Evolutionary conservation across 2,113 vertebrate species (phyloP).

Genomic region (Thomomys bottae): DNA sequence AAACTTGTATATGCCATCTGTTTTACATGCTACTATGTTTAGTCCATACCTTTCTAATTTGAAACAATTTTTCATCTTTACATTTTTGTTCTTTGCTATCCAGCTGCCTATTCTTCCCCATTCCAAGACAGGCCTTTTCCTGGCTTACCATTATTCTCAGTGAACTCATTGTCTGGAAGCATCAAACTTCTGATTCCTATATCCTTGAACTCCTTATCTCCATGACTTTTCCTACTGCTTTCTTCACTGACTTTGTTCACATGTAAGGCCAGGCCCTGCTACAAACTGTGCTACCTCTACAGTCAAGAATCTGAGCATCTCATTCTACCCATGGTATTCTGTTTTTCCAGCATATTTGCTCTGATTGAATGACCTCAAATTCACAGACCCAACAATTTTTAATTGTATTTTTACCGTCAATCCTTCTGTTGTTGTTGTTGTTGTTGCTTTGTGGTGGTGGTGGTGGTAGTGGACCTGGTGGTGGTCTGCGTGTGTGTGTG

Average conservation of each 20-base stretch:
- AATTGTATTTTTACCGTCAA: neutral
- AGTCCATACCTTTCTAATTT: neutral
- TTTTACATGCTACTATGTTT: neutral
- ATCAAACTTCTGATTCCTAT: neutral
- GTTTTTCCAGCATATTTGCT: neutral
- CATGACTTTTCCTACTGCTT: neutral
- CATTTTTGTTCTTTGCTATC: neutral
- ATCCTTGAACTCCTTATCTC: neutral
- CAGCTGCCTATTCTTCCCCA: neutral
- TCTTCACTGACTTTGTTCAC: neutral
- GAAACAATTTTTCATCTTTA: neutral
- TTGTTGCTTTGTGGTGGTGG: too few relatives aligned
- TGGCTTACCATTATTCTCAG: neutral
- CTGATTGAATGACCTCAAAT: neutral
- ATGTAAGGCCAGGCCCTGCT: neutral
- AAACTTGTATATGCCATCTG: neutral
- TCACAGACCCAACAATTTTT: neutral
- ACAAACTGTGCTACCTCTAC: neutral
- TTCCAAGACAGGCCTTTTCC: neutral
- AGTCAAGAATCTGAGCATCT: neutral
- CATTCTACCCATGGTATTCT: neutral
- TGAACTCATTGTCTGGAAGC: neutral
- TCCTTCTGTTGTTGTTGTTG: neutral
- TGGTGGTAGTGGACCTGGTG: too few relatives aligned
- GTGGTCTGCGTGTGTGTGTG: too few relatives aligned